Base-by-base conservation (phyloP, 2,113 vertebrate genomes). In the Rhabdomys dilectus region DNA sequence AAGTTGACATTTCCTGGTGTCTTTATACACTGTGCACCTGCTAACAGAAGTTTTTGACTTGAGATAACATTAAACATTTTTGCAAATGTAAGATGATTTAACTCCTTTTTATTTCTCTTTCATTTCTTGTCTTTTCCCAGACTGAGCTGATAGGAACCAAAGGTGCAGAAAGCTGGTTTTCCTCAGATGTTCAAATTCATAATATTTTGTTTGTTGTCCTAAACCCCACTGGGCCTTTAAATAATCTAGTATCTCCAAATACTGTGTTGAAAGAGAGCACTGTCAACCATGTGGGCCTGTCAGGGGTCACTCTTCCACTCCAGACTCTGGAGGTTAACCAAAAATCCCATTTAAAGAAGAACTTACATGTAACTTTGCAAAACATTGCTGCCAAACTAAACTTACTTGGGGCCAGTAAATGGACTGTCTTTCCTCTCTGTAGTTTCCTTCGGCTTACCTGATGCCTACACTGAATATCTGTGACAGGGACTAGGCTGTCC, bases 301-400 rank as follows among this genome's bases (percentile, higher is more conserved):
- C n/a, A 84, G 1, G 58, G 80, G 7, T 45, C 26, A 39, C 12
- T 84, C 60, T 91, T 42, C 39, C 24, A 93, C 24, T 58, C 17
- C 1, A 68, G 60, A 89, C 58, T 76, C 77, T 89, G 34, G 68
- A 66, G 51, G 31, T 85, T 84, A 60, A 88, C 42, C 89, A 53
- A 91, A 39, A 93, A 39, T 39, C 62, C 80, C 10, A 45, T 68
- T 78, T 89, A 92, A 90, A 42, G 53, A 93, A 89, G 45, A 97
- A 89, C 68, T 89, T 84, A 66, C 73, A 51, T 1, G 58, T 64
- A 60, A 85, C 29, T 85, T 90, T 91, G 19, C 91, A 87, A 90
- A 58, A 91, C 58, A 29, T 70, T 88, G 7, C 76, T 91, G n/a
- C 51, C 62, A 95, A 89, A 91, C 66, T 86, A 90, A 93, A 72